Conservation (phyloP, 2,888 invertebrate genomes). For the Callyntrura guangdongensis region DNA sequence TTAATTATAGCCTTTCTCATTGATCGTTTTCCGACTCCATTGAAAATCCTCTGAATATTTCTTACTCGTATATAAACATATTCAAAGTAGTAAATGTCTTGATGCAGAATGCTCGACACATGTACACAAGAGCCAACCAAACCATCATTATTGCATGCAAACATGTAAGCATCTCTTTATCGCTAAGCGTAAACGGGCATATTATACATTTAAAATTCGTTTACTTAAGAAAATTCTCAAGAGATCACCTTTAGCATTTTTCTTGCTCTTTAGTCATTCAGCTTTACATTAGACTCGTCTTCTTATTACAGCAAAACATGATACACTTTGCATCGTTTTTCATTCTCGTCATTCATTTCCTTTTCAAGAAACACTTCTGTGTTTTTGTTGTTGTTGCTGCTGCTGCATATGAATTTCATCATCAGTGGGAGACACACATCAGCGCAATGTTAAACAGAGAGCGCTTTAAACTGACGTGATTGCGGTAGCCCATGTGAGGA, state of each 20-base stretch:
- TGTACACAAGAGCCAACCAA: not conserved
- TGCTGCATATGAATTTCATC: not conserved
- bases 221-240: slow-evolving; percentile 68
- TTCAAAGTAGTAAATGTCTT: not conserved
- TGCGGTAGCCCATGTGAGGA: not conserved
- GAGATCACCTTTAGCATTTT: slow-evolving; percentile 73
- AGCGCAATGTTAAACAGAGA: too few relatives aligned
- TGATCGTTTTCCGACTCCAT: slow-evolving; percentile 62
- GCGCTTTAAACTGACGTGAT: not conserved
- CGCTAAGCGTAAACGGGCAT: not conserved
- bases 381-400: not conserved
- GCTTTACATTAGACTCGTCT: slow-evolving; percentile 4
- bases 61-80: not conserved
- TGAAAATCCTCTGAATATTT: slow-evolving; percentile 57
- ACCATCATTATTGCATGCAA: slow-evolving; percentile 11
- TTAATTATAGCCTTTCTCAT: slow-evolving; percentile 48
- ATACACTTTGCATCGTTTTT: slow-evolving; percentile 34
- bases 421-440: not conserved
- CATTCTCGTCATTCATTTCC: slow-evolving; percentile 20
- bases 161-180: not conserved
- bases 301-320: slow-evolving; percentile 8
- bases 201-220: slow-evolving; percentile 55
- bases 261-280: slow-evolving; percentile 41
- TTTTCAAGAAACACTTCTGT: not conserved
- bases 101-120: not conserved